Base-by-base conservation (phyloP, 2,113 vertebrate genomes). In the Spilogale gracilis region DNA sequence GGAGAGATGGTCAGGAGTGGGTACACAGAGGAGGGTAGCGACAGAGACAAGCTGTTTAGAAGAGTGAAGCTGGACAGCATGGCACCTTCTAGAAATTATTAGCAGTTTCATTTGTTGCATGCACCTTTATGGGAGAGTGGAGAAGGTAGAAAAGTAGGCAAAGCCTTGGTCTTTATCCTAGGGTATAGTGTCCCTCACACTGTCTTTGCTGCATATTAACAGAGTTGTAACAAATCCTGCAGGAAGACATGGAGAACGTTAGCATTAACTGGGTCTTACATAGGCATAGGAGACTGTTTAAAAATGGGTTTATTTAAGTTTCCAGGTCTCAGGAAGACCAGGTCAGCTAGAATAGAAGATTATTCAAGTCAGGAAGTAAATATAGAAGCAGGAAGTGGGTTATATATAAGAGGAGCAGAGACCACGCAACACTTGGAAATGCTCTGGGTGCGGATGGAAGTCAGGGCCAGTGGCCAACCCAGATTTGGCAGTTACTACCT, bases 291-390 rank as follows among this genome's bases (percentile, higher is more conserved):
- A 83, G 25, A 78, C 14, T 25, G 38, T 86, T 90, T 58, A 30
- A 58, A 71, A 69, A 21, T 13, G 13, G 50, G 50, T 67, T 78
- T 80, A 21, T 73, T 60, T 60, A 82, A 17, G 11, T 60, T 50
- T 84, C 16, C 17, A 94, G 48, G 54, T 12, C 3, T 82, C 25
- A 30, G n/a, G 81, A 67, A 56, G 60, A 18, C 6, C 48, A 56
- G 8, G 23, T 32, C 50, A 50, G 32, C 21, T 4, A 48, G 27
- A 54, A 50, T 0, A 73, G 60, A 83, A 38, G 30, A 91, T n/a
- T 43, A 54, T 85, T 97, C 18, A 52, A 85, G 45, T 63, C 60
- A n/a, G 65, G 60, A 71, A 63, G 23, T 16, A n/a, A 94, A 50
- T 20, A 20, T 0, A 48, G n/a, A 74, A 45, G 16, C 23, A 60